phyloP scores from a whole-genome alignment of 1,140 invertebrate genomes.

The Dysdera silvatica region DNA sequence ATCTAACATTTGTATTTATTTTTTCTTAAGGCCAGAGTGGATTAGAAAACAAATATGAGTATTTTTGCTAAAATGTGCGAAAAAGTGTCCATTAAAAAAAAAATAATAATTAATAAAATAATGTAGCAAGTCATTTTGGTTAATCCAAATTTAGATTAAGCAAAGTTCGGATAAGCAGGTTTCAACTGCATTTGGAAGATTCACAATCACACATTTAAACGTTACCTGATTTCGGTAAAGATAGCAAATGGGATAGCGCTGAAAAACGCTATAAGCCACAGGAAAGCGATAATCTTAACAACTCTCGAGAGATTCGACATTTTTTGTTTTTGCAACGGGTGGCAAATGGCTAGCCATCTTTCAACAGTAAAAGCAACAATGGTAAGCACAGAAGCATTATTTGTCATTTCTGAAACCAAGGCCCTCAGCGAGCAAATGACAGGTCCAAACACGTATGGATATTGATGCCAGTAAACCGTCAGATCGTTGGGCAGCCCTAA shows the following conservation, averaged over 20 bases:
- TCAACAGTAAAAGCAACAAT: conserved; percentile 58
- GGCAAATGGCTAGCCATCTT: conserved; percentile 81
- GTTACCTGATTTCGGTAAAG: neutral
- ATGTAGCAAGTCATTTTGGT: too few species aligned
- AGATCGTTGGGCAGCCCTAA: conserved; percentile 44
- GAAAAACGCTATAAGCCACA: conserved; percentile 67
- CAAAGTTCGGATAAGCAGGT: too few species aligned
- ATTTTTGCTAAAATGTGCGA: too few species aligned
- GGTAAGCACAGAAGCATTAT: conserved; percentile 62
- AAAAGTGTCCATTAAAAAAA: too few species aligned
- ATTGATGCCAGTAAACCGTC: conserved; percentile 44
- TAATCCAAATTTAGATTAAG: too few species aligned
- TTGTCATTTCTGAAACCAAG: conserved; percentile 44
- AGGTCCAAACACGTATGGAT: conserved; percentile 46
- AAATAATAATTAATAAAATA: too few species aligned
- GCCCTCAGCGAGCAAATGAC: conserved; percentile 44
- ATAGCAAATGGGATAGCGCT: conserved; percentile 67
- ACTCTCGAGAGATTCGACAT: conserved; percentile 71
- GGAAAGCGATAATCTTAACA: conserved; percentile 61
- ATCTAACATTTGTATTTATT: too few species aligned
- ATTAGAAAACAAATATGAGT: too few species aligned
- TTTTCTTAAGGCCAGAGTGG: too few species aligned
- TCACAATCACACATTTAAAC: too few species aligned
- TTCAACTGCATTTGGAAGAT: too few species aligned
- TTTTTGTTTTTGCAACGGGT: conserved; percentile 65